A percentile compares a stretch with the other conserved stretches of the same genome.
Conservation (phyloP, 2,888 invertebrate species). For the Cyaniris semiargus region DNA sequence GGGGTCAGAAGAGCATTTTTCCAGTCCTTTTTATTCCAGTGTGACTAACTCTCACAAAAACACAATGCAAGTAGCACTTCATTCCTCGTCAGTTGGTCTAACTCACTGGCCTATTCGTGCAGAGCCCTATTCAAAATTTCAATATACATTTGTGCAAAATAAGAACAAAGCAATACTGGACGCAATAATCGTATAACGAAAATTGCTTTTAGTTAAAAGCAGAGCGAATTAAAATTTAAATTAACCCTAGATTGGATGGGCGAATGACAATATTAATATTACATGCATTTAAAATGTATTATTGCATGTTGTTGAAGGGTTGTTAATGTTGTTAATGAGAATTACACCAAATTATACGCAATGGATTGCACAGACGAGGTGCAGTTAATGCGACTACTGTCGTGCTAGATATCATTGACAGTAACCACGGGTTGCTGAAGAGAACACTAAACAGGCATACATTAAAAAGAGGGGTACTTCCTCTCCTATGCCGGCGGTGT, state of each 20-base stretch:
- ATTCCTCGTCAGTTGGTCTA: neutral
- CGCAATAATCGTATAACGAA: conserved; percentile 4
- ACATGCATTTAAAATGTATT: conserved; percentile 10
- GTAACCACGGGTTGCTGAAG: no score
- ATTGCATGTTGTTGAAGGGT: neutral
- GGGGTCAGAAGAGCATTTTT: no score
- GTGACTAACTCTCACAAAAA: no score
- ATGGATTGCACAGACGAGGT: neutral
- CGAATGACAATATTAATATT: neutral
- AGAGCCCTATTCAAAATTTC: neutral
- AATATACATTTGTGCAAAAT: neutral
- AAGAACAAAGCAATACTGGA: neutral
- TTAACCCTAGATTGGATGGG: conserved; percentile 3
- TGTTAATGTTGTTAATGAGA: conserved; percentile 15
- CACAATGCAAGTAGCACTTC: no score
- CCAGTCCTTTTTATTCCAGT: no score
- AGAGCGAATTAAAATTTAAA: conserved; percentile 14
- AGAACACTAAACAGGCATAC: no score
- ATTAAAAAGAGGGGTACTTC: no score
- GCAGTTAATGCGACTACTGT: neutral
- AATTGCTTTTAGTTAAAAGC: neutral
- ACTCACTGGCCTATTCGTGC: neutral
- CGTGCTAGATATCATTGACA: no score
- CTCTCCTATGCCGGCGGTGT: no score
- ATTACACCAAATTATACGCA: conserved; percentile 5